Conservation (phyloP, 2,888 invertebrate species). For the Ferrisia virgata region DNA sequence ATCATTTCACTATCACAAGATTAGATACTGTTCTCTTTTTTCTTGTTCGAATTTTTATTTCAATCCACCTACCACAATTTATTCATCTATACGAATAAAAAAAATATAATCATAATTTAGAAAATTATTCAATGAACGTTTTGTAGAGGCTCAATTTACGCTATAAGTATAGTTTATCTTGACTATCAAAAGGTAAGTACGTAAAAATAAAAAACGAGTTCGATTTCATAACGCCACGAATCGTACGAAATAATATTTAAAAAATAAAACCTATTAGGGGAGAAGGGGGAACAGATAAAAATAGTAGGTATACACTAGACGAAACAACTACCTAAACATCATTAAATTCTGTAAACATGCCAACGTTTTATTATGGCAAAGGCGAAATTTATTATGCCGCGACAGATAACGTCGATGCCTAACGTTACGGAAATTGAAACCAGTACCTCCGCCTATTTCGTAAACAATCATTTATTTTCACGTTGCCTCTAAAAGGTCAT, state of each 20-base stretch:
- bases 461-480: neutral
- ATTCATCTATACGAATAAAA: no score
- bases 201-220: no score
- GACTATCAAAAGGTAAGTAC: no score
- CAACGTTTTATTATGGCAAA: neutral
- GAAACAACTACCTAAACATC: neutral
- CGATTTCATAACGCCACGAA: neutral
- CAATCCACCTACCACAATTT: no score
- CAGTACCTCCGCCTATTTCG: constrained; percentile 3
- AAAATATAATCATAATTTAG: no score
- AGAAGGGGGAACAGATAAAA: neutral
- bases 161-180: no score
- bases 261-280: neutral
- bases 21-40: no score
- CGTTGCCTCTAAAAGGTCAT: neutral
- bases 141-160: no score
- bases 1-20: neutral
- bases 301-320: neutral
- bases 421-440: constrained; percentile 28
- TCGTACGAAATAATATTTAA: neutral
- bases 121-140: no score
- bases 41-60: no score
- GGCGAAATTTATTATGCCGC: constrained; percentile 5
- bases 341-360: constrained; percentile 11
- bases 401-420: constrained; percentile 18